Base-by-base conservation (phyloP, 2,797 vertebrate genomes). In the Tenualosa ilisha region DNA sequence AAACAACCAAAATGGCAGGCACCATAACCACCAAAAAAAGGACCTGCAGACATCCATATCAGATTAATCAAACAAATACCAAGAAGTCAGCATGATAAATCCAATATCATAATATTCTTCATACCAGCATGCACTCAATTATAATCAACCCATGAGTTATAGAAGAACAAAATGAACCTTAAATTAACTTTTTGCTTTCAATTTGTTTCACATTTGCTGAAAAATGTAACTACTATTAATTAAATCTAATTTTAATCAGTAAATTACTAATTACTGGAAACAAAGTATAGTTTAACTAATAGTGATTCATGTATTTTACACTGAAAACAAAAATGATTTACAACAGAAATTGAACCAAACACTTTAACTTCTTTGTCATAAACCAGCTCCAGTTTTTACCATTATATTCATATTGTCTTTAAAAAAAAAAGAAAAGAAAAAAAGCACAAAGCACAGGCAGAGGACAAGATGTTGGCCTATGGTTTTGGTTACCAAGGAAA, bases 401-500 rank as follows among this genome's bases (percentile, higher is more conserved):
- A 54, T 3, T 24, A 24, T 22, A n/a, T 4, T 24, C 59, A 59
- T 20, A 26, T 68, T 31, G 2, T 72, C 31, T 72, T 37, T 65
- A 1, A 51, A 9, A 51, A n/a, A n/a, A 53, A 53, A 9, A 53
- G 6, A 46, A 22, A 17, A 5, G 13, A 17, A 54, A 56, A 9
- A 37, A 15, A 72, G 15, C 65, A 72, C 6, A 72, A 37, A 37
- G 86, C 50, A 40, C 49, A 51, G 72, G 22, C 9, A 82, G 82
- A 24, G 63, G 68, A 82, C 53, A 31, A 68, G 84, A 87, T 85
- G 82, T 82, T 87, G 82, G 54, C 82, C 82, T 65, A 50, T 85
- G 84, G 84, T 87, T 85, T 72, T 75, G 26, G 87, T 87, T 81
- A 53, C 84, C 84, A 87, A 84, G 84, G 84, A 75, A 85, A 87